These are phyloP conservation scores for Tigriopus californicus DNA, from an alignment of 2,888 invertebrate genomes.

Conservation along the genomic window DNA sequence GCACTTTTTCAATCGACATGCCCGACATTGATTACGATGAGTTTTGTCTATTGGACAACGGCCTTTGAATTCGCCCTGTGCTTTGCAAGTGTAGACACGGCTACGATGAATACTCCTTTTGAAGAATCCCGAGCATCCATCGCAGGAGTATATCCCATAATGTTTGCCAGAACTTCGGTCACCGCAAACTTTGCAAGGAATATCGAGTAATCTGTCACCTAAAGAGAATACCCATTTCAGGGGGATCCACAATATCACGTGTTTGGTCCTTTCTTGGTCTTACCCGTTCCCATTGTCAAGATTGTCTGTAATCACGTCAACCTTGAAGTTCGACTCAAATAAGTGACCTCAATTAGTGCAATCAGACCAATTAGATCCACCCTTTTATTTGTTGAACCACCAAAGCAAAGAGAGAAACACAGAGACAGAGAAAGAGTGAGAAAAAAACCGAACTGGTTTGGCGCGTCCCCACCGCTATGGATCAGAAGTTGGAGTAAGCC, in stretches of 20 bases:
- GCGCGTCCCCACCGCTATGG: no score
- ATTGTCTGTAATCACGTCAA: no score
- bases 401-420: no score
- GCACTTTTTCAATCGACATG: constrained; percentile 82
- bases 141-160: constrained; percentile 97
- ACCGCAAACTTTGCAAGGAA: constrained; percentile 95
- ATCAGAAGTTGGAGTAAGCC: no score
- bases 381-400: no score
- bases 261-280: background rate
- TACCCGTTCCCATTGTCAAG: constrained; percentile 4
- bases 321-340: no score
- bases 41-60: constrained; percentile 92
- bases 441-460: no score
- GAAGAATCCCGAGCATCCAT: constrained; percentile 91
- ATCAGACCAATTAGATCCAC: no score
- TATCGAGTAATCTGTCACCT: constrained; percentile 93
- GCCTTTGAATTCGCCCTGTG: constrained; percentile 75
- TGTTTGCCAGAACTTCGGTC: constrained; percentile 98
- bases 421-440: no score
- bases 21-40: constrained; percentile 87
- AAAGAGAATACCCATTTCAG: constrained; percentile 17
- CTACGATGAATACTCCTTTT: constrained; percentile 89
- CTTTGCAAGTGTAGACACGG: constrained; percentile 90
- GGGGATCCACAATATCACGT: no score
- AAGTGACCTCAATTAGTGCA: no score